Evolutionary conservation across 2,888 invertebrate genomes (phyloP), one percentile per base, ranked within the genome.

Genomic region (Lepas anatifera): DNA sequence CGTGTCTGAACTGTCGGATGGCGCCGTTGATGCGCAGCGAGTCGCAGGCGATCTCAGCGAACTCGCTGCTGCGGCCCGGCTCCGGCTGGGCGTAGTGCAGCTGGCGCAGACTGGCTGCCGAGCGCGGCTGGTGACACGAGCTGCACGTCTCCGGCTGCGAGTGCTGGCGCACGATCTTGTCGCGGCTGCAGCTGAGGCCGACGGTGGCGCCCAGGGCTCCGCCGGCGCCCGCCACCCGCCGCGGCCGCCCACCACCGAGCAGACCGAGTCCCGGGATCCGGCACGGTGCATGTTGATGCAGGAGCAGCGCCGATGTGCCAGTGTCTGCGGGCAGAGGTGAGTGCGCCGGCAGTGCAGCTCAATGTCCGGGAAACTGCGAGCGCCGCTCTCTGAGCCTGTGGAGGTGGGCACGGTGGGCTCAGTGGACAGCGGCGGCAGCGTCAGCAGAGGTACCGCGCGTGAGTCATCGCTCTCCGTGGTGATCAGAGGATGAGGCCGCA

Each of bases 11-110:
- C 79, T 93, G 94, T 76, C 94, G 86, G 86, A 96, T 92, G 77
- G 95, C 95, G 74, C 96, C 97, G 83, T 95, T 96, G 82, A 96
- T 93, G 78, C 95, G 86, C 76, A 96, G 86, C 71, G 95, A 95
- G 82, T 96, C 96, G 68, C 94, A 94, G 32, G 95, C 96, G 77
- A 97, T 96, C 79, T 92, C 92, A 52, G 75, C 71, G 73, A 87
- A 86, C 52, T 69, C 71, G 68, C 72, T 72, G 22, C 71, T 70
- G 29, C 70, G 71, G 52, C 69, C 69, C 22, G 69, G 69, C 69
- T 73, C 73, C 66, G 88, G 87, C 83, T 89, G 89, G n/a, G n/a
- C n/a, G n/a, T n/a, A n/a, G 75, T 90, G 85, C 70, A 93, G 84
- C 80, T 93, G 92, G 77, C 92, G 88, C 78, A 93, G 82, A 52